These are phyloP conservation scores for Rafetus swinhoei DNA, from an alignment of 2,113 vertebrate species.

Conservation along the genomic window DNA sequence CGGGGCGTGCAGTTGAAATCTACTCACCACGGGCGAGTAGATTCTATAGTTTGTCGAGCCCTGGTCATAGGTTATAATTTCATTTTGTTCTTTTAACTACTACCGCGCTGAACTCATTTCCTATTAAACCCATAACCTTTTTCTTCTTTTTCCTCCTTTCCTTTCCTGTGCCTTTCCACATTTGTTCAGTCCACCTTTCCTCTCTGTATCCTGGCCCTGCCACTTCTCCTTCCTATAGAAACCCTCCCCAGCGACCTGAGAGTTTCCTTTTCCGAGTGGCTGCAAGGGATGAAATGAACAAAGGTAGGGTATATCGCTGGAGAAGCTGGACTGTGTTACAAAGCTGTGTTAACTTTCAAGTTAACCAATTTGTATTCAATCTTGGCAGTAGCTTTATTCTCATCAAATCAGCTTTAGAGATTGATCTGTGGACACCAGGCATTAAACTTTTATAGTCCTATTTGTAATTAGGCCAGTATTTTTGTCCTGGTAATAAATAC, in stretches of 20 bases:
- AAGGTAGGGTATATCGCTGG: conserved; percentile 80
- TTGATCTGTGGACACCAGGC: neutral
- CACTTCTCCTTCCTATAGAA: conserved; percentile 79
- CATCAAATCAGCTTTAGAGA: neutral
- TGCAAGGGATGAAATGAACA: conserved; percentile 88
- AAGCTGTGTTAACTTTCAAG: neutral
- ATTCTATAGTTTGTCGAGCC: no score
- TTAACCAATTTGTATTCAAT: neutral
- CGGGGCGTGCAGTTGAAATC: no score
- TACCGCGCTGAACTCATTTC: conserved; percentile 57
- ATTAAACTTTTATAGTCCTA: neutral
- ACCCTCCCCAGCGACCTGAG: conserved; percentile 85
- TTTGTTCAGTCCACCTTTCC: conserved; percentile 86
- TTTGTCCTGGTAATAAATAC: neutral
- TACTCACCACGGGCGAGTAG: no score
- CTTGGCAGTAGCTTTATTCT: neutral
- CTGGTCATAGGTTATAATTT: conserved; percentile 14
- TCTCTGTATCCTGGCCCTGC: conserved; percentile 83
- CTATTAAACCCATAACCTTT: conserved; percentile 54
- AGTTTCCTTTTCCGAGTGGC: conserved; percentile 91
- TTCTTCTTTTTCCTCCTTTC: conserved; percentile 48
- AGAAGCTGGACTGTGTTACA: neutral
- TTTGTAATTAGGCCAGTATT: neutral
- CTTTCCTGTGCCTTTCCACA: conserved; percentile 44
- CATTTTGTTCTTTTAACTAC: conserved; percentile 56